Base-by-base conservation (phyloP, 1,140 invertebrate species). In the Nasonia vitripennis region DNA sequence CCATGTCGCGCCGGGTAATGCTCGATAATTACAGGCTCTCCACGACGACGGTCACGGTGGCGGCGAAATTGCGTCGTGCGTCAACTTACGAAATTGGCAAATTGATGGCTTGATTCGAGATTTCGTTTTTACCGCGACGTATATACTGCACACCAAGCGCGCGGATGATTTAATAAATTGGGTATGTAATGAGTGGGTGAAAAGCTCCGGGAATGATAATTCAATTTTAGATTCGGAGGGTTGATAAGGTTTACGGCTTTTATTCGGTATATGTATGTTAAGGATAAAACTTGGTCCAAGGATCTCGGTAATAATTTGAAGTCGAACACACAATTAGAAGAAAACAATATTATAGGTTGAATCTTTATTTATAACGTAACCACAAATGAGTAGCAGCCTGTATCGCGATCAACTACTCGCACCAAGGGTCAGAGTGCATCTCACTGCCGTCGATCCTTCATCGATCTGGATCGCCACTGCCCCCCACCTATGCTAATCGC, bases 11-110 rank as follows among this genome's bases (percentile, higher is more conserved):
- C 67, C n/a, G 45, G 51, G 68, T 74, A 80, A 23, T 75, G 62
- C 79, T 31, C 62, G 84, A 86, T 86, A 86, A 86, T 86, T 81
- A 37, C 73, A 77, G 73, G 48, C 34, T 48, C 78, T 6, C 41
- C 10, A 9, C 41, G 41, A 45, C 41, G 41, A 45, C 41, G 41
- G 6, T 45, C 9, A 45, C 1, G 41, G 62, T 20, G 3, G 27
- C 27, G 5, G 84, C 70, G 11, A 80, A 73, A 71, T 81, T 68
- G 68, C 84, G 84, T 80, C 70, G 48, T 80, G 78, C 48, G 62
- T 81, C 55, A 81, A 85, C 83, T 80, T 73, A 37, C 37, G 34
- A 85, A 85, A 85, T 85, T 85, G 78, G 79, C 67, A 85, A 85
- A 85, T 85, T 81, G 84, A 85, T 71, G 84, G 78, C 78, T 67